These are phyloP conservation scores for Zelleria hepariella DNA, from an alignment of 2,888 invertebrate species.

Conservation along the genomic window DNA sequence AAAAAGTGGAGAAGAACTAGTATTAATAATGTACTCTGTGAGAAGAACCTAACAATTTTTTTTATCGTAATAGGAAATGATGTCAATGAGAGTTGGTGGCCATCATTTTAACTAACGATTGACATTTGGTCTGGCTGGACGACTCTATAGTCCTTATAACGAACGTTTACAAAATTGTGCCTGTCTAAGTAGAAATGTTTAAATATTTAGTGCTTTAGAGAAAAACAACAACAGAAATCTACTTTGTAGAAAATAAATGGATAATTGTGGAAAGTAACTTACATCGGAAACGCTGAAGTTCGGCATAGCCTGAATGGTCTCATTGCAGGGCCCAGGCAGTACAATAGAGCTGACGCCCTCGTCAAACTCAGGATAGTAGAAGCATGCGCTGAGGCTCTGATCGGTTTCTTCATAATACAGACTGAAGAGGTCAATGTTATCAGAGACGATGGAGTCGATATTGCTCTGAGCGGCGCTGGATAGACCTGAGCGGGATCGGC, in stretches of 20 bases:
- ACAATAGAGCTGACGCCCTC: slow-evolving; percentile 9
- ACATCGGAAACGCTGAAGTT: slow-evolving; percentile 12
- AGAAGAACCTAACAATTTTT: no score
- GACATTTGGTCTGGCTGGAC: no score
- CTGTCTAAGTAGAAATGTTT: no score
- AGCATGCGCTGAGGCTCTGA: slow-evolving; percentile 12
- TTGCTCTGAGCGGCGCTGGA: slow-evolving; percentile 8
- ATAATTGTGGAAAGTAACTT: slow-evolving; percentile 3
- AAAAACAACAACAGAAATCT: no score
- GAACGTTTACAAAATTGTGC: no score
- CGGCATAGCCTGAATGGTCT: slow-evolving; percentile 11
- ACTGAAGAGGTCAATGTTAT: slow-evolving; percentile 11
- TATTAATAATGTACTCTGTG: no score
- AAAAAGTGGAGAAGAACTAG: no score
- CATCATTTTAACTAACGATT: no score
- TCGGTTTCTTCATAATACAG: slow-evolving; percentile 13
- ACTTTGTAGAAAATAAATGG: background rate
- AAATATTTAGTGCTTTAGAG: no score
- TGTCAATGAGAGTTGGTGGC: no score
- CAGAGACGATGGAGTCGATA: slow-evolving; percentile 9
- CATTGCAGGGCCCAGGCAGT: slow-evolving; percentile 14
- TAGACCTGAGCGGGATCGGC: slow-evolving; percentile 13
- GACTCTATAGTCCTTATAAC: no score
- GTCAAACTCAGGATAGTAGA: slow-evolving; percentile 14
- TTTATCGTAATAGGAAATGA: no score